Evolutionary conservation across 1,140 invertebrate species (phyloP), one percentile per base, ranked within the genome.

Genomic region (Pogonomyrmex californicus): DNA sequence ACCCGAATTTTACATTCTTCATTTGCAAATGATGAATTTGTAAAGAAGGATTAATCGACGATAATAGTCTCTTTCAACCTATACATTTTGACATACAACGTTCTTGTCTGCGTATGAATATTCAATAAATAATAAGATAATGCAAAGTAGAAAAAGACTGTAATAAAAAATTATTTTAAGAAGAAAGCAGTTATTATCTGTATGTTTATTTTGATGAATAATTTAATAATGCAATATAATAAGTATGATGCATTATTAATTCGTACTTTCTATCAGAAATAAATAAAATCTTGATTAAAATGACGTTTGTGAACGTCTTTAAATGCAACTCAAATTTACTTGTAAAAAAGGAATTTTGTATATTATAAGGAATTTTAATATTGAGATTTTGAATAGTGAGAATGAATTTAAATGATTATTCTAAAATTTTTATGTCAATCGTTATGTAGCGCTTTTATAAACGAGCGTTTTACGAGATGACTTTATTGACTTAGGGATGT

Each of bases 401-500:
- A n/a, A 14, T 12, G 33, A 14, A 36, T 75, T 4, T 75, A 30
- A 38, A 56, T n/a, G n/a, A 10, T 49, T 86, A 38, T 73, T 66
- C 3, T 49, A 47, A 88, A 60, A 58, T 60, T 85, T 68, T 85
- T 54, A 41, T 10, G 38, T 58, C 75, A 68, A 82, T 89, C 85
- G 85, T 87, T 73, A 87, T 65, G 60, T 75, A 76, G 68, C 78
- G 68, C 65, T 89, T 89, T 73, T 90, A 89, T 85, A 87, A 87
- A 89, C 70, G 83, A 90, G 77, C 33, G 62, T 89, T 88, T 90
- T 89, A 87, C 87, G 83, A 17, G 83, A 23, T 71, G 88, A 89
- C 73, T 75, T 87, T 90, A 89, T 90, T 89, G 88, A 89, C 78
- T 89, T 78, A 87, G 85, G 54, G 85, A 83, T 87, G 30, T 82